Base-by-base conservation (phyloP, 2,797 vertebrate species). In the Sebastes steindachneri region DNA sequence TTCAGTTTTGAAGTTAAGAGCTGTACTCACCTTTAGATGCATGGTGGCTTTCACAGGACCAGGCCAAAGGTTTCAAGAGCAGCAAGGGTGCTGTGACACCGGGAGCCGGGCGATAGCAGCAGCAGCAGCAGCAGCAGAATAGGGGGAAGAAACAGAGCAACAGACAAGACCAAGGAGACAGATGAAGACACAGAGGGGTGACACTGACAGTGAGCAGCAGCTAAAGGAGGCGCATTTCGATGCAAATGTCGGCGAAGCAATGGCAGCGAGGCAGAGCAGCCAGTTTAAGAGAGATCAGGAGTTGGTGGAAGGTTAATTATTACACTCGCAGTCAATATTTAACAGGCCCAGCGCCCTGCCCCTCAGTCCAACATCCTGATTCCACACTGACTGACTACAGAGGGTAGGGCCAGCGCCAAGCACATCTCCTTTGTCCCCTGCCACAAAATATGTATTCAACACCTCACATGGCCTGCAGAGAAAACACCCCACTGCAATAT, bases 281-380 rank as follows among this genome's bases (percentile, higher is more conserved):
- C 94, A 88, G 95, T 94, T 95, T 96, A 95, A 95, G 93, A 89
- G 92, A 88, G 92, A 92, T 88, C 90, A 80, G 87, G 92, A 94
- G 86, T 92, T 92, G 89, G 87, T 83, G 88, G 84, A 83, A 71
- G 86, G 95, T 96, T 96, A 96, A 96, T 96, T 85, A 96, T 96
- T 96, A 96, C 79, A 92, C 88, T 69, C 11, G 92, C 66, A 68
- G 94, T 96, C 92, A 96, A 96, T 96, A 95, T 96, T 96, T 96
- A 96, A 96, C 96, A 93, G 93, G 88, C 86, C 65, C 75, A 14
- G 80, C 35, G 94, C 94, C 95, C 95, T 92, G 93, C 96, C 96
- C 95, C 94, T 94, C 92, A 60, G 92, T 92, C 89, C 93, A 94
- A 95, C 95, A 96, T 96, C 95, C 95, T 96, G 95, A 92, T 95